Evolutionary conservation across 2,113 vertebrate species (phyloP), one percentile per base, ranked within the genome.

Genomic region (Vulpes vulpes): DNA sequence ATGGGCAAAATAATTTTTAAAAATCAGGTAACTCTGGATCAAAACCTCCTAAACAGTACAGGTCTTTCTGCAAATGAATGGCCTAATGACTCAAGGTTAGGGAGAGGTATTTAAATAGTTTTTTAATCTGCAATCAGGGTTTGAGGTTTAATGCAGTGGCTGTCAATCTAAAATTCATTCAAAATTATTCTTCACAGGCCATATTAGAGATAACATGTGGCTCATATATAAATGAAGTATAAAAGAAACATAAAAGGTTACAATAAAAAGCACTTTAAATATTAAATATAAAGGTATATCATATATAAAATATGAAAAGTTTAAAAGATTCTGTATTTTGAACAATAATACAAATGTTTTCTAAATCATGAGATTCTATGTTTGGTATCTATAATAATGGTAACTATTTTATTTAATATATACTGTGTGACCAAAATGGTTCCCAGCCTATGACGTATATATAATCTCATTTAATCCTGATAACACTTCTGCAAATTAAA

Each of bases 101-200:
- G 35, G n/a, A 67, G 9, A 78, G 80, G 23, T 53, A 6, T 53
- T 53, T 51, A 76, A 84, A 27, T 2, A 23, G 25, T 32, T 91
- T 82, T 76, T 32, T 8, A 62, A 67, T 83, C 35, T 67, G 23
- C 6, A 65, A 67, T 76, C 69, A 71, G 94, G 4, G 91, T 95
- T 59, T 94, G 85, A 94, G 25, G 92, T 65, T 87, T 92, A 92
- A 53, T 86, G 10, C 65, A 71, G 25, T 38, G 49, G 17, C 51
- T 94, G n/a, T 78, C 73, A 82, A 85, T 23, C 27, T 89, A 93
- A 92, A 94, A 73, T 88, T 96, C 64, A 85, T 83, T 89, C 32
- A 30, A 65, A 97, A 93, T 23, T 11, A 96, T 79, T 86, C n/a
- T 86, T 57, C 51, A 83, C 8, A 96, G 78, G 85, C 11, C 23